Evolutionary conservation across 2,888 invertebrate genomes (phyloP).

Genomic region (Habroteleia sp.): DNA sequence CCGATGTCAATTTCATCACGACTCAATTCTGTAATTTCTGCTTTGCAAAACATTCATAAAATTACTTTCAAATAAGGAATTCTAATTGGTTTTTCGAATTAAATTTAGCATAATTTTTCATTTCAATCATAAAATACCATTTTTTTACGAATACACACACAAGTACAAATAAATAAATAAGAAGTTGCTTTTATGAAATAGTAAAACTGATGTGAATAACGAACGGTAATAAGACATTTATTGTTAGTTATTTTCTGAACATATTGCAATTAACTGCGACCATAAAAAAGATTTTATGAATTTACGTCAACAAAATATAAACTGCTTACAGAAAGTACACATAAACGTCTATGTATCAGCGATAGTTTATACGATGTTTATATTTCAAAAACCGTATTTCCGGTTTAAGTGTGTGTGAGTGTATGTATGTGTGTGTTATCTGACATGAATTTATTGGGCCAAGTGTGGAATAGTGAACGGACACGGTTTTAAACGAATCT

Average conservation of each 20-base stretch:
- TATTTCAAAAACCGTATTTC: not conserved
- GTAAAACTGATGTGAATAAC: not conserved
- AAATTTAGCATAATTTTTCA: too few species aligned
- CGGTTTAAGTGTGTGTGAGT: not conserved
- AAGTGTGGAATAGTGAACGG: not conserved
- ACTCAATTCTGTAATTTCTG: too few species aligned
- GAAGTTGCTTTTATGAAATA: not conserved
- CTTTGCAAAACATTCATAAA: too few species aligned
- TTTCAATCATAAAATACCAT: too few species aligned
- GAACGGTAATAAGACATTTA: conserved; percentile 1
- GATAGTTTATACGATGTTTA: not conserved
- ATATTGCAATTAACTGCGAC: conserved; percentile 7
- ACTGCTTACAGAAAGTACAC: not conserved
- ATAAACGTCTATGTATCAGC: conserved; percentile 15
- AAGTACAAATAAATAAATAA: not conserved
- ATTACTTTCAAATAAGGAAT: too few species aligned
- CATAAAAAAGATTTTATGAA: conserved; percentile 11
- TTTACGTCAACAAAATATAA: conserved; percentile 10
- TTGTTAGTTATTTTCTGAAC: conserved; percentile 4
- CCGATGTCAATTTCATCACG: too few species aligned
- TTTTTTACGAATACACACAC: too few species aligned
- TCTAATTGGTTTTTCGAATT: too few species aligned
- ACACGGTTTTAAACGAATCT: too few species aligned
- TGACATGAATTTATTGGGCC: not conserved
- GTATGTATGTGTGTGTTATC: too few species aligned